Conservation (phyloP, 2,113 vertebrate genomes). For the Sarotherodon lohbergeri region DNA sequence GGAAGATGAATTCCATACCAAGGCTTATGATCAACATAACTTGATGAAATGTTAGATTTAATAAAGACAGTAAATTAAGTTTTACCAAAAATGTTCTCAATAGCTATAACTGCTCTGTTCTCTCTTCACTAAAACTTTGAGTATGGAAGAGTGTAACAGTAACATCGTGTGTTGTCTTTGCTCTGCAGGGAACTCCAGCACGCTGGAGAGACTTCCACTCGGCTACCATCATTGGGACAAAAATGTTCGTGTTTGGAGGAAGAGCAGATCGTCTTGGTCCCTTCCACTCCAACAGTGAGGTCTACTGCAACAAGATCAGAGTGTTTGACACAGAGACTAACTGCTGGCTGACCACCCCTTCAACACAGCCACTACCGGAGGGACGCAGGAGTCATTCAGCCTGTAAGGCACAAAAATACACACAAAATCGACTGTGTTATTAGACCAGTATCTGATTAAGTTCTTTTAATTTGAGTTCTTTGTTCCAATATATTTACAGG, state of each 20-base stretch:
- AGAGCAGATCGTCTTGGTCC: conserved; percentile 94
- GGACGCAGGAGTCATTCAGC: conserved; percentile 96
- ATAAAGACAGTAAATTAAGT: background rate
- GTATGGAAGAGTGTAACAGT: background rate
- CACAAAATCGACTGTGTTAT: background rate
- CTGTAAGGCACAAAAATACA: conserved; percentile 74
- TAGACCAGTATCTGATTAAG: background rate
- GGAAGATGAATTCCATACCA: background rate
- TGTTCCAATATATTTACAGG: background rate
- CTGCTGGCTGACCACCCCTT: conserved; percentile 86
- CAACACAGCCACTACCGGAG: conserved; percentile 81
- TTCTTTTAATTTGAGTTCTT: background rate
- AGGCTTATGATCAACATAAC: background rate
- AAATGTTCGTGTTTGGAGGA: conserved; percentile 97
- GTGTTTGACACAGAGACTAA: conserved; percentile 93
- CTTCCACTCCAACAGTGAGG: conserved; percentile 98
- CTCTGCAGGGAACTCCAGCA: conserved; percentile 83
- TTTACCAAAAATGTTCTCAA: background rate
- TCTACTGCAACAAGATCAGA: conserved; percentile 97
- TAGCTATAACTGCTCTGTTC: background rate
- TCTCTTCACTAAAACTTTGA: background rate
- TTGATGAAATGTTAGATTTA: background rate
- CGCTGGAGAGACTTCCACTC: conserved; percentile 98
- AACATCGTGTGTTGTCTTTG: background rate
- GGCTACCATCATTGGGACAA: conserved; percentile 90